Evolutionary conservation across 1,140 invertebrate species (phyloP), one percentile per base, ranked within the genome.

Genomic region (Myzus persicae): DNA sequence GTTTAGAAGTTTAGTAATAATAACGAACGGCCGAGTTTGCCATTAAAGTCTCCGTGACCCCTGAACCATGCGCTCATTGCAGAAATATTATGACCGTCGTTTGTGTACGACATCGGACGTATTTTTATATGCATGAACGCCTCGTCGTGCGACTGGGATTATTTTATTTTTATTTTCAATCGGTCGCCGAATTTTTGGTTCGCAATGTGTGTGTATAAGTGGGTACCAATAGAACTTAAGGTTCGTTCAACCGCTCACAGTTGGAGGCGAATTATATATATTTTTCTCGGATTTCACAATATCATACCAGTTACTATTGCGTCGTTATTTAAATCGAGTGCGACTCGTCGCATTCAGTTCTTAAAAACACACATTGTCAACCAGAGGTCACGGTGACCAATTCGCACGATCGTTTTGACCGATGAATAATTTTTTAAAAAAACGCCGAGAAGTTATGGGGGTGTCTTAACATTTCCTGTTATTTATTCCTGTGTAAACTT

Each of bases 31-130:
- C 14, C 24, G 84, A 85, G 26, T 44, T 85, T 26, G 40, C 14
- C 84, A 85, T 44, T 85, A 85, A 85, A 85, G 84, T 85, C 84
- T 85, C 84, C 40, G 24, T 44, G 84, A 85, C 84, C 84, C 26
- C 40, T 84, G 40, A 84, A 38, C 36, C 8, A 24, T 22, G 8
- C 24, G 38, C 81, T 42, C 9, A 26, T 84, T 84, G 40, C 48
- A 51, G 48, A 84, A 26, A 76, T n/a, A n/a, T 76, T n/a, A 76
- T 20, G 4, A 76, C 59, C 14, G 36, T 76, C 11, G 31, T 67
- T 67, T 67, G n/a, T 67, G 11, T 48, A n/a, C 36, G 20, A 82
- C 38, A 82, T 82, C 81, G 40, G 20, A 24, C 36, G 81, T 82
- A 82, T 82, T 22, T 31, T 76, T 7, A 18, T 76, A 6, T n/a